Evolutionary conservation across 2,797 vertebrate species (phyloP).

Genomic region (Danionella dracula): DNA sequence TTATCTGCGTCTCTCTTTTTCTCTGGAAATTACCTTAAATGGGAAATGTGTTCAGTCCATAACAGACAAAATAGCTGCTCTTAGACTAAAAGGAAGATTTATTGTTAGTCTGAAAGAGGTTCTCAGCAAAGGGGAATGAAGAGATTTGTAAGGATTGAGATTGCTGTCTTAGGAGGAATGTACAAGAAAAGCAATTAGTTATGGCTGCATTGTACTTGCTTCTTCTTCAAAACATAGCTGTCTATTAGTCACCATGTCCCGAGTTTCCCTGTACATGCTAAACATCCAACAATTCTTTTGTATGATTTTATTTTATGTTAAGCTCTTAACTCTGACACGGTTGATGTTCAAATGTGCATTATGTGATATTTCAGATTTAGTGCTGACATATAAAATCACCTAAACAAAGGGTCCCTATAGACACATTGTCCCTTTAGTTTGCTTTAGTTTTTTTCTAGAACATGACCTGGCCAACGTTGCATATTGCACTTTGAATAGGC

Average conservation of each 20-base stretch:
- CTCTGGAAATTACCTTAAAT: conserved; percentile 14
- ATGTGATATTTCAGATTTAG: too few relatives aligned
- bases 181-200: conserved; percentile 36
- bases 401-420: too few relatives aligned
- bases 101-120: conserved; percentile 25
- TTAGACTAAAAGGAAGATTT: conserved; percentile 31
- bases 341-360: too few relatives aligned
- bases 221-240: background rate
- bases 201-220: background rate
- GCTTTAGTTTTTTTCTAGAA: too few relatives aligned
- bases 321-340: too few relatives aligned
- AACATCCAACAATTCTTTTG: background rate
- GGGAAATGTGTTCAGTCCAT: conserved; percentile 24
- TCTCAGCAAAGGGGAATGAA: conserved; percentile 33
- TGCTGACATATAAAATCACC: too few relatives aligned
- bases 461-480: too few relatives aligned
- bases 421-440: too few relatives aligned
- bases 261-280: background rate
- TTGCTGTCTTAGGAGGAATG: conserved; percentile 32
- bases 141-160: conserved; percentile 45
- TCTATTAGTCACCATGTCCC: background rate
- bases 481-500: too few relatives aligned
- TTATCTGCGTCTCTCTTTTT: conserved; percentile 18
- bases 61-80: background rate
- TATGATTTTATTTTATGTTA: too few relatives aligned